Percentiles rank a stretch among this genome's conserved stretches.
These are phyloP conservation scores for Grammomys surdaster DNA, from an alignment of 2,113 vertebrate genomes.

Conservation along the genomic window DNA sequence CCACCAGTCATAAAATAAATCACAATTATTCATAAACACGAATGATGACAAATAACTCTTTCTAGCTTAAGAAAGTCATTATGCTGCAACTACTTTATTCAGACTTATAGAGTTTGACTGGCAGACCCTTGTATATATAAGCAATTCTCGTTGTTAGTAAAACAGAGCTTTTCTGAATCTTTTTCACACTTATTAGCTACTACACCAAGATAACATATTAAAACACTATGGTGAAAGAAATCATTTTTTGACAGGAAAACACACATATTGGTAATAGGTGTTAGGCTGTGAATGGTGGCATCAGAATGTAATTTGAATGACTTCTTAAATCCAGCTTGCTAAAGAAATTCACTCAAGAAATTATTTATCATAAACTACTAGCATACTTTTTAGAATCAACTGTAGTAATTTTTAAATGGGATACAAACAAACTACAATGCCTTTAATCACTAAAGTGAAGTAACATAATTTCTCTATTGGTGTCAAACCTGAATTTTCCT, in stretches of 20 bases:
- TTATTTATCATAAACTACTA: conserved; percentile 77
- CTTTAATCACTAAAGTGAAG: conserved; percentile 79
- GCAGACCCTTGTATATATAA: conserved; percentile 11
- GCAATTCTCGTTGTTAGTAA: conserved; percentile 73
- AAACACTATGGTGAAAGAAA: conserved; percentile 80
- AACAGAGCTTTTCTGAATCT: conserved; percentile 69
- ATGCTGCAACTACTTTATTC: conserved; percentile 64
- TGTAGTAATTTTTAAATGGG: conserved; percentile 79
- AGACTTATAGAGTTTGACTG: conserved; percentile 64
- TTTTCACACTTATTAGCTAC: conserved; percentile 74
- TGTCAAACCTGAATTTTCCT: conserved; percentile 40
- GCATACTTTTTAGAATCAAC: conserved; percentile 70
- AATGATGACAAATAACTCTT: conserved; percentile 78
- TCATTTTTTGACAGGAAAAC: conserved; percentile 74
- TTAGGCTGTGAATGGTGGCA: neutral
- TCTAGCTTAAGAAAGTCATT: conserved; percentile 69
- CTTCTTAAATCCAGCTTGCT: conserved; percentile 73
- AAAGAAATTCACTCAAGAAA: conserved; percentile 79
- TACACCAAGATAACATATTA: conserved; percentile 73
- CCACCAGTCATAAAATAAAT: conserved; percentile 76
- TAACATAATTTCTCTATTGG: conserved; percentile 57
- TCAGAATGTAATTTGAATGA: conserved; percentile 73
- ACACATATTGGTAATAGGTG: neutral
- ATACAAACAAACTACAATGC: conserved; percentile 74
- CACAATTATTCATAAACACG: conserved; percentile 80